Evolutionary conservation across 2,797 vertebrate genomes (phyloP).

Genomic region (Eulemur coronatus): DNA sequence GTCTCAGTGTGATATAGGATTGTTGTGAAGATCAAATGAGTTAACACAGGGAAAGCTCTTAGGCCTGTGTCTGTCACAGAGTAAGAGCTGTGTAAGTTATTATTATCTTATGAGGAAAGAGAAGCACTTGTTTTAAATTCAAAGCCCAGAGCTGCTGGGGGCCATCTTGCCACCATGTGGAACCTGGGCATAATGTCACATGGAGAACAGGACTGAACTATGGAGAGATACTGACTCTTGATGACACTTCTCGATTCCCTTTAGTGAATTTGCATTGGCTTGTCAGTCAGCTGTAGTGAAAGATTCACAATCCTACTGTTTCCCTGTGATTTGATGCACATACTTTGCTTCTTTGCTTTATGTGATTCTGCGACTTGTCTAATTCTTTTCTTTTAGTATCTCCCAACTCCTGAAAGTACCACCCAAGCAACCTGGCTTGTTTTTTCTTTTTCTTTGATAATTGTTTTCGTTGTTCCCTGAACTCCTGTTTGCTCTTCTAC

Average conservation of each 20-base stretch:
- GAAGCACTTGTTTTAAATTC: background rate
- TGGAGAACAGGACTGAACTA: background rate
- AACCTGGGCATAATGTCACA: background rate
- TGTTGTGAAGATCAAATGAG: background rate
- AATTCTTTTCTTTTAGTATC: constrained; percentile 5
- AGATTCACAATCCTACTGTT: background rate
- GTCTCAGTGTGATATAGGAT: background rate
- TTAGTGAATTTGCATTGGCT: background rate
- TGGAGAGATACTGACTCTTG: background rate
- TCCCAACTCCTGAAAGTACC: background rate
- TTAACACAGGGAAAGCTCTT: background rate
- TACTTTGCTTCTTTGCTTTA: background rate
- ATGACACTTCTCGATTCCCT: background rate
- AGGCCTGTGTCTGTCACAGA: background rate
- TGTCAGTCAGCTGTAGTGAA: background rate
- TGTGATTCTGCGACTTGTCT: background rate
- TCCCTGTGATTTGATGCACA: background rate
- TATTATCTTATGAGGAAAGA: background rate
- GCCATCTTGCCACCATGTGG: background rate
- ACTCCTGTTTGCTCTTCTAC: background rate
- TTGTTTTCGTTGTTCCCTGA: background rate
- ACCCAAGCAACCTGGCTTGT: background rate
- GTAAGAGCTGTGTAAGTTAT: background rate
- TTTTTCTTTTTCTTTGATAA: background rate
- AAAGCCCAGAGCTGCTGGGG: background rate